Evolutionary conservation across 2,797 vertebrate species (phyloP).

Genomic region (Parambassis ranga): DNA sequence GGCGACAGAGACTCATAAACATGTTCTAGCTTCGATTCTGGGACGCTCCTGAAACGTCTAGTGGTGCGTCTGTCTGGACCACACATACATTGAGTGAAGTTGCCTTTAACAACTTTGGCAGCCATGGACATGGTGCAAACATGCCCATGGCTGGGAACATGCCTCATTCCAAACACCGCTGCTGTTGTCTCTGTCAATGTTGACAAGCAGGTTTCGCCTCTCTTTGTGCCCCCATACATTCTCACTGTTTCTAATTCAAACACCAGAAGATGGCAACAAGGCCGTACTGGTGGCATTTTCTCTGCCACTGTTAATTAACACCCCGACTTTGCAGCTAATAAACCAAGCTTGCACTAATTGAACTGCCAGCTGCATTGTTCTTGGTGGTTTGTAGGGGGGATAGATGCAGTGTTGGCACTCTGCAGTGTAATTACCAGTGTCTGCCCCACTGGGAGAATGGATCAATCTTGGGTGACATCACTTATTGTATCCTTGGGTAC

Average conservation of each 20-base stretch:
- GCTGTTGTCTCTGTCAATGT: background rate
- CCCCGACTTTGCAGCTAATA: conserved; percentile 50
- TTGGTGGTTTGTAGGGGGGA: conserved; percentile 56
- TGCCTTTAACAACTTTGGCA: too few relatives aligned
- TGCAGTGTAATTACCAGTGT: conserved; percentile 64
- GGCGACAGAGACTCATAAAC: too few relatives aligned
- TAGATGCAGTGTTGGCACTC: conserved; percentile 47
- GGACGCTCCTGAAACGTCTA: too few relatives aligned
- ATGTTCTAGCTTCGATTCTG: too few relatives aligned
- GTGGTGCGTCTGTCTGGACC: too few relatives aligned
- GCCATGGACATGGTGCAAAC: too few relatives aligned
- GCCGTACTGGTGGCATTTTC: background rate
- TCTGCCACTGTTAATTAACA: conserved; percentile 52
- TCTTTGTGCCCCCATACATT: background rate
- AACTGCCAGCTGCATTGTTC: conserved; percentile 59
- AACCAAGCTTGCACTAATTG: conserved; percentile 56
- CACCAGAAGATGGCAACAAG: background rate
- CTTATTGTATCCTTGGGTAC: conserved; percentile 47
- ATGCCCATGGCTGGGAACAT: too few relatives aligned
- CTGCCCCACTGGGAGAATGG: conserved; percentile 42
- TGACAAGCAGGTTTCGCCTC: background rate
- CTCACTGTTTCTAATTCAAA: conserved; percentile 15
- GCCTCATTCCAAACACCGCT: too few relatives aligned
- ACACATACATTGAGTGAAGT: too few relatives aligned
- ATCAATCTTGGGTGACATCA: conserved; percentile 63